These are phyloP conservation scores for Phaethon lepturus DNA, from an alignment of 2,113 vertebrate species.

Conservation along the genomic window DNA sequence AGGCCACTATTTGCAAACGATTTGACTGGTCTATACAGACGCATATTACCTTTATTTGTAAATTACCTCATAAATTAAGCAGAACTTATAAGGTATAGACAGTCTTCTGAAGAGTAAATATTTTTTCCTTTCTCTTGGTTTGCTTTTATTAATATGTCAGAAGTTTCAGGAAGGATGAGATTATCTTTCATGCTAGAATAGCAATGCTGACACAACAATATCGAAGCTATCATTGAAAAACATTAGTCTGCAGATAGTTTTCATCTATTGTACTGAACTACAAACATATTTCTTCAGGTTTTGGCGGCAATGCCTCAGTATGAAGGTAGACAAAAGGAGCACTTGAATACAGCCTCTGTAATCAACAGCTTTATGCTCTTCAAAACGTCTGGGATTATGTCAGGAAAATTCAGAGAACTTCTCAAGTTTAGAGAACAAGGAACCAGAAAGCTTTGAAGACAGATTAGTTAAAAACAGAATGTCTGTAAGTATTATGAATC, in stretches of 20 bases:
- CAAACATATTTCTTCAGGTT: neutral
- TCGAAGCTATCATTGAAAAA: neutral
- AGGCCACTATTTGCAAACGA: neutral
- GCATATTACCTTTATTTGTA: neutral
- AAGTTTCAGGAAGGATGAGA: constrained; percentile 11
- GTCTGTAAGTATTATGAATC: neutral
- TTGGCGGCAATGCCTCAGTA: neutral
- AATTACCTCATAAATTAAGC: neutral
- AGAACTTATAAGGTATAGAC: neutral
- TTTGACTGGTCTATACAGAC: neutral
- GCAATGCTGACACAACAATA: constrained; percentile 52
- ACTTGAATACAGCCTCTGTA: constrained; percentile 1
- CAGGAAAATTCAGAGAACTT: neutral
- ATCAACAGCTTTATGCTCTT: constrained; percentile 17
- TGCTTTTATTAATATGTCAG: constrained; percentile 7
- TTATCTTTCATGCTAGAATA: constrained; percentile 26
- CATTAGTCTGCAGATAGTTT: neutral
- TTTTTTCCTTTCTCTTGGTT: constrained; percentile 6
- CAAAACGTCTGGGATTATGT: constrained; percentile 38
- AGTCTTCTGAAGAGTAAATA: neutral
- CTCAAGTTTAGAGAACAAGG: constrained; percentile 25
- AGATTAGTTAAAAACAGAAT: constrained; percentile 49
- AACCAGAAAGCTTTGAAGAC: constrained; percentile 46
- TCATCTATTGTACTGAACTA: neutral
- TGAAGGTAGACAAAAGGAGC: neutral